A percentile compares a stretch with the other conserved stretches of the same genome.
phyloP scores from a whole-genome alignment of 2,113 vertebrate species.

The Dolichotis patagonum region DNA sequence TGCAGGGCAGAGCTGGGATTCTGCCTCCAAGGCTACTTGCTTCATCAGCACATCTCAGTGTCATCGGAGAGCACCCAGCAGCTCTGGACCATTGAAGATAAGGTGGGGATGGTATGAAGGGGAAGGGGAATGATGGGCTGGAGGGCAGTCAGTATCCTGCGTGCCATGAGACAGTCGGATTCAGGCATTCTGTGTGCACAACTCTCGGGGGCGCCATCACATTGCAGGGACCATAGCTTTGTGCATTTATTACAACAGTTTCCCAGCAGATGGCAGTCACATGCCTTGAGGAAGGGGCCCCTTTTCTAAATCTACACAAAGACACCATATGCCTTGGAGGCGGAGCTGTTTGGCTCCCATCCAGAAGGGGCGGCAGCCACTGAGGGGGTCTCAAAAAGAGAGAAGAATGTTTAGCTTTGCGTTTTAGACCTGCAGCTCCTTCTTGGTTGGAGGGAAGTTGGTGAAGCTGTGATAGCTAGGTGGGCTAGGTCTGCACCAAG shows the following conservation, averaged over 20 bases:
- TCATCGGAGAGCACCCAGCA: not conserved
- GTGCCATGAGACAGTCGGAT: not conserved
- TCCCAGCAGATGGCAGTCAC: conserved; percentile 75
- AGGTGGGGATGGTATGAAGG: not conserved
- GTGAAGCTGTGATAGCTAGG: not conserved
- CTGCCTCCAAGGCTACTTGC: not conserved
- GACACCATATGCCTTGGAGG: not conserved
- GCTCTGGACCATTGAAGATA: not conserved
- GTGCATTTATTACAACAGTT: not conserved
- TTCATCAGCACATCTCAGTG: fast-evolving
- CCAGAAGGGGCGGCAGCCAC: not conserved
- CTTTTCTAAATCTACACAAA: conserved; percentile 7
- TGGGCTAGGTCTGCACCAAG: not conserved
- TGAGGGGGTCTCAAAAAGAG: not conserved
- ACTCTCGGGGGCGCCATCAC: not conserved
- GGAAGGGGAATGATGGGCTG: fast-evolving
- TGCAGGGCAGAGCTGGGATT: not conserved
- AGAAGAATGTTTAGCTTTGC: not conserved
- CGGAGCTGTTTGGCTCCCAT: not conserved
- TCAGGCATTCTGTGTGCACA: not conserved
- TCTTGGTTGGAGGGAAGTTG: not conserved
- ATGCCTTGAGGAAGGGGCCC: conserved; percentile 1
- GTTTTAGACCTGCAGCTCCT: not conserved
- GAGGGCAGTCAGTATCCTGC: not conserved
- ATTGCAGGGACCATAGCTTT: not conserved